These are phyloP conservation scores for Equus quagga DNA, from an alignment of 2,113 vertebrate species.

Conservation along the genomic window DNA sequence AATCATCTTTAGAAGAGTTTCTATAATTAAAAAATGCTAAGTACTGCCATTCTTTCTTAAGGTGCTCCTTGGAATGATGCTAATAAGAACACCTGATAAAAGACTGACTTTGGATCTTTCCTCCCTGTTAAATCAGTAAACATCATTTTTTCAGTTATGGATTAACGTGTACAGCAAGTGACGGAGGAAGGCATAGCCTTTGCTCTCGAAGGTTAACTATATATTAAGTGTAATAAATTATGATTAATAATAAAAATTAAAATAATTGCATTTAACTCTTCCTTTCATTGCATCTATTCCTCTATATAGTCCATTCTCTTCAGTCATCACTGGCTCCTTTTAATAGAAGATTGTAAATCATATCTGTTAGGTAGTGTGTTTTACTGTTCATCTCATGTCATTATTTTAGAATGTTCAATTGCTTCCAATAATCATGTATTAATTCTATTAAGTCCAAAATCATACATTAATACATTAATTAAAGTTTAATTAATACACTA, in stretches of 20 bases:
- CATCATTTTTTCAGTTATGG: background rate
- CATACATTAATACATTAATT: background rate
- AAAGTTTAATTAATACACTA: background rate
- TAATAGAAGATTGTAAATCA: background rate
- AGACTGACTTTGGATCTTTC: background rate
- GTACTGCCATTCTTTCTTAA: background rate
- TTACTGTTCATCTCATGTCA: background rate
- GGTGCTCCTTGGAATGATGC: background rate
- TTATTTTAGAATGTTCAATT: conserved; percentile 25
- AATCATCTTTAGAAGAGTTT: conserved; percentile 7
- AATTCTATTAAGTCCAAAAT: background rate
- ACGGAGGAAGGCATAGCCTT: background rate
- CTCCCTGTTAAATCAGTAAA: background rate
- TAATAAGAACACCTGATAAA: background rate
- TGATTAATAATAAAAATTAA: conserved; percentile 45
- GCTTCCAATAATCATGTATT: conserved; percentile 29
- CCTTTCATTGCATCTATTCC: conserved; percentile 23
- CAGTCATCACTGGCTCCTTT: background rate
- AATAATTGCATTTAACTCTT: background rate
- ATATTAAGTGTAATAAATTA: background rate
- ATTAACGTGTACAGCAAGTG: conserved; percentile 33
- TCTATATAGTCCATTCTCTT: background rate
- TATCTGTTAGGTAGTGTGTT: background rate
- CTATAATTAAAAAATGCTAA: conserved; percentile 26
- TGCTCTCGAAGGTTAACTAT: conserved; percentile 2